Evolutionary conservation across 1,140 invertebrate species (phyloP).

Genomic region (Zaprionus davidi): DNA sequence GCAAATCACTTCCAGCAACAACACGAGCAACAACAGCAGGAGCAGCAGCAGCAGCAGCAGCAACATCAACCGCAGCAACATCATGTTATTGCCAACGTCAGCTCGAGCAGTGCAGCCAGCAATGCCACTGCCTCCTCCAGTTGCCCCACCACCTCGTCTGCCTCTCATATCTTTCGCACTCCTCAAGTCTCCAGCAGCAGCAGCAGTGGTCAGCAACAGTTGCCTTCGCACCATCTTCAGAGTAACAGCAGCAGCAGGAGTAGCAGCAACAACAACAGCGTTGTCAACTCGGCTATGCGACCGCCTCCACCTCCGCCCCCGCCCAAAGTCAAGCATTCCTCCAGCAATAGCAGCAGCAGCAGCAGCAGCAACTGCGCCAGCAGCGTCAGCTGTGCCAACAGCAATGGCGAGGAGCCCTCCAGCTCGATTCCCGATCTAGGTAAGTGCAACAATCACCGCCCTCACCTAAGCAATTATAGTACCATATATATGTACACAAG

Average conservation of each 20-base stretch:
- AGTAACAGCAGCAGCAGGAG: slow-evolving; percentile 52
- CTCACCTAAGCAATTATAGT: neutral
- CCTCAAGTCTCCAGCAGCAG: slow-evolving; percentile 79
- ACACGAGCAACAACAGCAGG: slow-evolving; percentile 46
- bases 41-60: slow-evolving; percentile 56
- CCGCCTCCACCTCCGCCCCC: slow-evolving; percentile 86
- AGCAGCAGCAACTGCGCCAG: slow-evolving; percentile 25
- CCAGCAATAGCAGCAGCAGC: slow-evolving; percentile 36
- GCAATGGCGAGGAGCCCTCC: slow-evolving; percentile 88
- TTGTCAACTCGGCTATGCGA: slow-evolving; percentile 84
- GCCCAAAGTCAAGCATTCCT: slow-evolving; percentile 84
- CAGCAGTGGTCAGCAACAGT: slow-evolving; percentile 46
- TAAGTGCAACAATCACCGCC: slow-evolving; percentile 85
- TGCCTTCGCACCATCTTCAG: slow-evolving; percentile 25
- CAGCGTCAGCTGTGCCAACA: slow-evolving; percentile 21
- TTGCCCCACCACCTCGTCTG: slow-evolving; percentile 39
- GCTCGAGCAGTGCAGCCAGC: slow-evolving; percentile 52
- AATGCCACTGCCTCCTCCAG: slow-evolving; percentile 28
- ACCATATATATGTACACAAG: slow-evolving; percentile 1
- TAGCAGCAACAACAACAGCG: slow-evolving; percentile 38
- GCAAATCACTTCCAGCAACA: slow-evolving; percentile 72
- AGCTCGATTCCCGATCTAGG: slow-evolving; percentile 94
- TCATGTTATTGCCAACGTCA: slow-evolving; percentile 56
- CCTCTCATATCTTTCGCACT: slow-evolving; percentile 76
- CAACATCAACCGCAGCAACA: slow-evolving; percentile 44